Conservation (phyloP, 2,113 vertebrate species). For the Sylvietta virens region DNA sequence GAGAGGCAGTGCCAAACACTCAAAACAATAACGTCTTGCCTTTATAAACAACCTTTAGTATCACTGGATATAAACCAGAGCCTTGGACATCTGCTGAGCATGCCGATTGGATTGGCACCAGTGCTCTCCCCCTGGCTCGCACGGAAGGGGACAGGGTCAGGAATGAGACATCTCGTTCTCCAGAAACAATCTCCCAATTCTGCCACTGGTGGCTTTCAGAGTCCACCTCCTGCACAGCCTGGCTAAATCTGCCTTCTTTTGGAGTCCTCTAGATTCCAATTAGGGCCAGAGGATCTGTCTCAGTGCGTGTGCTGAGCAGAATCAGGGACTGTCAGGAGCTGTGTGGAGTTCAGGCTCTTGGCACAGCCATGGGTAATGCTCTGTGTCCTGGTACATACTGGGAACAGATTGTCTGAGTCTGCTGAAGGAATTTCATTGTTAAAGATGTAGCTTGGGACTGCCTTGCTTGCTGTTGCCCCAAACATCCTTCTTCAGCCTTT, state of each 20-base stretch:
- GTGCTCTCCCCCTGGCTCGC: constrained; percentile 2
- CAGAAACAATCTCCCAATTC: constrained; percentile 37
- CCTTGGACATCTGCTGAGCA: constrained; percentile 52
- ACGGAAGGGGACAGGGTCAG: constrained; percentile 13
- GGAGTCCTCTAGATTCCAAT: not conserved
- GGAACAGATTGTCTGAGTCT: constrained; percentile 10
- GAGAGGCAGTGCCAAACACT: constrained; percentile 52
- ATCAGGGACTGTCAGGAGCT: not conserved
- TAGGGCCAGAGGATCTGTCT: fast-evolving
- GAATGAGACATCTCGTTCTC: constrained; percentile 42
- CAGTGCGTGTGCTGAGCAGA: not conserved
- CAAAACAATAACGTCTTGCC: constrained; percentile 56
- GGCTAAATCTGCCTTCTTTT: not conserved
- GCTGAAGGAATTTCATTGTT: not conserved
- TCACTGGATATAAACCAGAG: constrained; percentile 59
- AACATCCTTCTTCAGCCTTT: not conserved
- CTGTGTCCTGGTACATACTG: not conserved
- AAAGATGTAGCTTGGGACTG: not conserved
- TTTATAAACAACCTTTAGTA: constrained; percentile 63
- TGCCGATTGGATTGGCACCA: constrained; percentile 43
- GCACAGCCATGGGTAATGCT: not conserved
- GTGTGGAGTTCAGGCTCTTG: not conserved
- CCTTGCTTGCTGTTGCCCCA: not conserved
- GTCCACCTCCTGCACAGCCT: not conserved
- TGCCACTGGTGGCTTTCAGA: constrained; percentile 13